Evolutionary conservation across 1,140 invertebrate species (phyloP), one percentile per base, ranked within the genome.

Genomic region (Rhizoglyphus robini): DNA sequence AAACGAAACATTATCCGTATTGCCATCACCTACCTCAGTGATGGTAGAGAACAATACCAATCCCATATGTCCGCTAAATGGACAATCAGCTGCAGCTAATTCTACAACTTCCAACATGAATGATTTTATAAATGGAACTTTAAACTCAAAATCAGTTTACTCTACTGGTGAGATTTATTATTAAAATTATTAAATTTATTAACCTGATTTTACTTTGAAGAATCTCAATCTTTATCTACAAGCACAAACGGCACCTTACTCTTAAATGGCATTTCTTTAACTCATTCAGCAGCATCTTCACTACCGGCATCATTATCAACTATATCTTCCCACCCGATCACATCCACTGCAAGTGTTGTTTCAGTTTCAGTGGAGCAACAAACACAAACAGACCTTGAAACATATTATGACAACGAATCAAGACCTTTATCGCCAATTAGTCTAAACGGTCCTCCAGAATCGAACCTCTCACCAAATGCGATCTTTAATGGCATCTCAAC

Each of bases 351-450:
- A 25, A 54, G 58, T 46, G 27, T 60, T 25, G 63, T 47, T 36
- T 64, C 63, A 2, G 63, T 64, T 34, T 64, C 63, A 18, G 63
- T 64, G 31, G 63, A 64, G 31, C 63, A 64, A 38, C 63, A 64
- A 36, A 64, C 63, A 20, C 63, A 64, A 57, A 64, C 63, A 8
- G 63, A 64, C 29, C 36, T 41, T 18, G 36, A 41, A 8, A 41
- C n/a, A n/a, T n/a, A n/a, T n/a, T n/a, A n/a, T n/a, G n/a, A n/a
- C n/a, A n/a, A n/a, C n/a, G n/a, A n/a, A n/a, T n/a, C n/a, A n/a
- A n/a, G n/a, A n/a, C n/a, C n/a, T n/a, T n/a, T n/a, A n/a, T n/a
- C n/a, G n/a, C n/a, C n/a, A n/a, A n/a, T n/a, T n/a, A n/a, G n/a
- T n/a, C n/a, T n/a, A n/a, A n/a, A n/a, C n/a, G n/a, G n/a, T n/a